Base-by-base conservation (phyloP, 2,113 vertebrate species). In the Procavia capensis region DNA sequence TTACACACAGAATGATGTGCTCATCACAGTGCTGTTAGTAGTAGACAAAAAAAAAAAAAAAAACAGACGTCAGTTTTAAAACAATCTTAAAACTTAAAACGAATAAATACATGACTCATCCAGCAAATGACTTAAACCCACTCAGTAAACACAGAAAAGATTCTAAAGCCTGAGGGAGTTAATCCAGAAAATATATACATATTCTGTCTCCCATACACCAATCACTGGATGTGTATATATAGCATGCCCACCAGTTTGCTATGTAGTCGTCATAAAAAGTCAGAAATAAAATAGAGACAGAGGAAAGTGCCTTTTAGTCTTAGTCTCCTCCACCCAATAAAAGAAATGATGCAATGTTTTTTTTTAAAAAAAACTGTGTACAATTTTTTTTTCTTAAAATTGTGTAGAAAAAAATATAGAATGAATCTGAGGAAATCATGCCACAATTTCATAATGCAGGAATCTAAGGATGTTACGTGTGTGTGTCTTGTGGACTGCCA, bases 341-440 rank as follows among this genome's bases (percentile, higher is more conserved):
- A 90, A 9, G 13, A 78, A 25, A 78, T 3, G 61, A 75, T 24
- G 39, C 14, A 43, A 61, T 85, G 2, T 31, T 39, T 4, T 29
- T 85, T 34, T 94, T 50, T n/a, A n/a, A n/a, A n/a, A n/a, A n/a
- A n/a, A n/a, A n/a, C n/a, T n/a, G n/a, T n/a, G n/a, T n/a, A n/a
- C n/a, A n/a, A n/a, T 3, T 31, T 39, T 4, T 29, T 85, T 34
- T 94, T 50, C 74, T 90, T 85, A 85, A 87, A 92, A 92, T 81
- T 76, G 25, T 29, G 3, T 63, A 20, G n/a, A 90, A 90, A 92
- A 86, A 17, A 54, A 54, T 50, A 17, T 31, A 87, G 20, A 87
- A 78, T 29, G 25, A 91, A 83, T 75, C 43, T 45, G 63, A 88
- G 3, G 43, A 64, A 89, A 75, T 70, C 1, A 34, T 59, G 34